phyloP scores from a whole-genome alignment of 2,797 vertebrate species.

The Peromyscus eremicus region DNA sequence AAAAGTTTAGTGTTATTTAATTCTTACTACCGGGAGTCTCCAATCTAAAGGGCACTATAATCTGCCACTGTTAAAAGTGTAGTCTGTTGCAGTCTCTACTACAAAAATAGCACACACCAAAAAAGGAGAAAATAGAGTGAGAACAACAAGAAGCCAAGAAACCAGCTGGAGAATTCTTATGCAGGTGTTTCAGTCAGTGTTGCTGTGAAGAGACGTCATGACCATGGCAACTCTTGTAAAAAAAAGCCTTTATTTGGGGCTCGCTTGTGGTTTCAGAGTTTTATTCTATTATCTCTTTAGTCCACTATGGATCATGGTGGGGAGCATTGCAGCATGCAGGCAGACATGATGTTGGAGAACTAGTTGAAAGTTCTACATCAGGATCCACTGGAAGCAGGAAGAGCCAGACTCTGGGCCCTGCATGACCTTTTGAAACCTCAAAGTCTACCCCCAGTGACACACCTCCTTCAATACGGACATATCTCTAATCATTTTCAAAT shows the following conservation, averaged over 20 bases:
- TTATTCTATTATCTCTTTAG: neutral
- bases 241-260: neutral
- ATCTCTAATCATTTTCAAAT: neutral
- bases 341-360: no score
- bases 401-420: no score
- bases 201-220: neutral
- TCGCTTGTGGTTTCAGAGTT: neutral
- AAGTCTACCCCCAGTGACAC: neutral
- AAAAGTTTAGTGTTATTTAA: conserved; percentile 3
- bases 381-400: neutral
- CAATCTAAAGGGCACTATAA: neutral
- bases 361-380: neutral
- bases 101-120: neutral
- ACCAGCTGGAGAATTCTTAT: neutral
- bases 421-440: neutral
- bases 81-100: neutral
- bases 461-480: neutral
- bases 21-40: neutral
- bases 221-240: neutral
- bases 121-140: conserved; percentile 27
- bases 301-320: neutral
- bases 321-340: neutral
- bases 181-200: neutral
- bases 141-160: neutral
- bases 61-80: neutral